phyloP scores from a whole-genome alignment of 2,888 invertebrate genomes.

The Brachyopa scutellaris region DNA sequence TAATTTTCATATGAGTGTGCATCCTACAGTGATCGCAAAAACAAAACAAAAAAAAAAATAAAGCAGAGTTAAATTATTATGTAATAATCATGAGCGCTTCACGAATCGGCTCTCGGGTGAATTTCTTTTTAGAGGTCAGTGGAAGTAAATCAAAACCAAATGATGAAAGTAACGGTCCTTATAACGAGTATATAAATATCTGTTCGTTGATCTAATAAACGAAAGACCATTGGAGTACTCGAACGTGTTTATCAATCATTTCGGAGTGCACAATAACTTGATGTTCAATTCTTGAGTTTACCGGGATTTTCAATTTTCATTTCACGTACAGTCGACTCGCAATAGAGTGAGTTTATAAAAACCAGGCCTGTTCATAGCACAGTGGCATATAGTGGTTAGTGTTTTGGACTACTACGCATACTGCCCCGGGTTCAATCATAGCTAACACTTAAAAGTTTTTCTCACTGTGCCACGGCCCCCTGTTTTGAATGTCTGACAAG shows the following conservation, averaged over 20 bases:
- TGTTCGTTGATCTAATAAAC: conserved; percentile 9
- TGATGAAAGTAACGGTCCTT: neutral
- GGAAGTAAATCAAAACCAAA: neutral
- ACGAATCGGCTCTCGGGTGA: neutral
- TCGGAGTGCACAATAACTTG: neutral
- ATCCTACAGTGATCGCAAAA: neutral
- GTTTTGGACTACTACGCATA: no score
- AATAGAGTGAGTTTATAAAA: no score
- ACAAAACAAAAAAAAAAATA: neutral
- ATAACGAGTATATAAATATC: neutral
- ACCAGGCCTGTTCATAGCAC: no score
- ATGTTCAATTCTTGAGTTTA: neutral
- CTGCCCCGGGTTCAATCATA: no score
- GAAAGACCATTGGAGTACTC: neutral
- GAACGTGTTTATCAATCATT: conserved; percentile 8
- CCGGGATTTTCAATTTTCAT: neutral
- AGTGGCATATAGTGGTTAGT: no score
- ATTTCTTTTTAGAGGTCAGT: conserved; percentile 10
- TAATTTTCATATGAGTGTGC: no score
- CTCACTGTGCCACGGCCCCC: no score
- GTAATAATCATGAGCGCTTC: neutral
- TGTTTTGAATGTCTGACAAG: no score
- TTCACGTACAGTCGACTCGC: no score
- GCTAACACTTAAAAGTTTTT: no score
- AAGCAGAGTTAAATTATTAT: neutral